Evolutionary conservation across 2,797 vertebrate genomes (phyloP), one percentile per base, ranked within the genome.

Genomic region (Limosa lapponica): DNA sequence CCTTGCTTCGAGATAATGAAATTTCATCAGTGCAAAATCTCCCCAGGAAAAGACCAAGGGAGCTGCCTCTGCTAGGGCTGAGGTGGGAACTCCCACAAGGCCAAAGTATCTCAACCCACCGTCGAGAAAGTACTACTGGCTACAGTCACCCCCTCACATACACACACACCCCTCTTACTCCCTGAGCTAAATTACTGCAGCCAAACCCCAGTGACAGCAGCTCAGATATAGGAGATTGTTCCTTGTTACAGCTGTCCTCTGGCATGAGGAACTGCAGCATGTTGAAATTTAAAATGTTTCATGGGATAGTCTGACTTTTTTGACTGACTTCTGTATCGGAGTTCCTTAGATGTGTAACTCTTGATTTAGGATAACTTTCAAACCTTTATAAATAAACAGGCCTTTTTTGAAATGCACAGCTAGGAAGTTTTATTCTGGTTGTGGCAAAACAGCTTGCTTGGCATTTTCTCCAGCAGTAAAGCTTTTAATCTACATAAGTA

Each of bases 401-500:
- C 62, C 11, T 37, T 46, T 79, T 37, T 32, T 16, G 28, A 57
- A 80, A 44, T 32, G 19, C 39, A 43, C 19, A 64, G 39, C 19
- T 32, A 64, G 28, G 20, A 64, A 64, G 39, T 64, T 43, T 64
- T 64, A 55, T n/a, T n/a, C 32, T 55, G 52, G 39, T 32, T 32
- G 19, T 64, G 61, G 41, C 61, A 64, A 64, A 64, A 32, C 20
- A 44, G 28, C 39, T 64, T 23, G 27, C 37, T 30, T 41, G 37
- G 27, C 28, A 41, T 41, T 62, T 41, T 41, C 37, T 62, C 37
- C 18, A 62, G 59, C 59, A 62, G 28, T 62, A 30, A 62, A 62
- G 36, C 98, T 80, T 97, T 34, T 14, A 93, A 62, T 41, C 36
- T 62, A 62, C 27, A 41, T 28, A 41, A 62, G 18, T 30, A 62